Conservation (phyloP, 2,113 vertebrate genomes). For the Benitochromis conjunctus region DNA sequence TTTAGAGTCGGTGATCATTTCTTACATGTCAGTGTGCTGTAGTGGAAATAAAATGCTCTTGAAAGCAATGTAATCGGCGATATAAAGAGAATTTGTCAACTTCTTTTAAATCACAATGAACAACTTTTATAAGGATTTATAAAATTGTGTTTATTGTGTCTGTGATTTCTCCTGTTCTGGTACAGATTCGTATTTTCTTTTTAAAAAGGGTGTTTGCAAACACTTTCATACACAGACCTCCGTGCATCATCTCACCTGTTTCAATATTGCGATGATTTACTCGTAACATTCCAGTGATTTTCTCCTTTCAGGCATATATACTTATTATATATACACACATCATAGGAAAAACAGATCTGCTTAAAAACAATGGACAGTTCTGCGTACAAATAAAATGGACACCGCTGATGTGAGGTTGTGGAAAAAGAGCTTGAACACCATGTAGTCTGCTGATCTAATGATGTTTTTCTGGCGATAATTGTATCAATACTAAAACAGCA, state of each 20-base stretch:
- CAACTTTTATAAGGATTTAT: background rate
- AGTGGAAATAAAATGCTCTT: background rate
- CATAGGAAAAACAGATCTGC: background rate
- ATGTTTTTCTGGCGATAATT: background rate
- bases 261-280: background rate
- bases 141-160: background rate
- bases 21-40: background rate
- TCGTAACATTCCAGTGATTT: background rate
- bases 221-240: background rate
- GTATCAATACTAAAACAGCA: background rate
- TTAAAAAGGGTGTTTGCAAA: rapidly evolving
- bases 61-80: background rate
- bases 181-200: background rate
- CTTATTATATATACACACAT: background rate
- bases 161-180: background rate
- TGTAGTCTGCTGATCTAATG: background rate
- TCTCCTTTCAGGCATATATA: background rate
- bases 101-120: background rate
- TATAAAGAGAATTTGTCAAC: background rate
- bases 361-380: background rate
- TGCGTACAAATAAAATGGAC: background rate
- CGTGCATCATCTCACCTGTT: background rate
- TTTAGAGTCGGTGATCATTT: background rate
- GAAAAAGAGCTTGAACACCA: background rate
- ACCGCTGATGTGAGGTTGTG: background rate